These are phyloP conservation scores for Neoseiulus cucumeris DNA, from an alignment of 1,140 invertebrate genomes.

Conservation along the genomic window DNA sequence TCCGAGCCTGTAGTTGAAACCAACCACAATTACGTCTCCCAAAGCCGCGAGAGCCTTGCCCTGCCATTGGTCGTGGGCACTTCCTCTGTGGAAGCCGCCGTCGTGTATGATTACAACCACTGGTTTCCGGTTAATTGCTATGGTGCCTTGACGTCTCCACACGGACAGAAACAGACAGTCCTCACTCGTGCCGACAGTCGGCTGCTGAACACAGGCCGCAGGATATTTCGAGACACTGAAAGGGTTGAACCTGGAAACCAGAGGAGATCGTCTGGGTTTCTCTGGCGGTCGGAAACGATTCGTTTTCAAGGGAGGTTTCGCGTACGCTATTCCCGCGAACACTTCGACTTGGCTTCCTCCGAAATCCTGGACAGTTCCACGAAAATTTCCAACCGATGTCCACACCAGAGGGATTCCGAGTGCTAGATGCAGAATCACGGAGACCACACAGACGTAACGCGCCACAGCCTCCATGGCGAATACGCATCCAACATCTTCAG, in stretches of 20 bases:
- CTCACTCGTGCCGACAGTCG: background rate
- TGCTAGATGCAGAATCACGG: background rate
- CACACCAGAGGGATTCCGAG: background rate
- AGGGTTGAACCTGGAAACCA: background rate
- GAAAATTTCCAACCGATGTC: background rate
- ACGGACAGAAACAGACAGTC: background rate
- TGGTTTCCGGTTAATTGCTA: background rate
- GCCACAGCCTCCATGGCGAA: too few relatives aligned
- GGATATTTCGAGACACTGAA: background rate
- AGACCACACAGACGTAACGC: too few relatives aligned
- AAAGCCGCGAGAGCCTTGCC: background rate
- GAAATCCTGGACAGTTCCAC: background rate
- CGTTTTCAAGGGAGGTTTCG: background rate
- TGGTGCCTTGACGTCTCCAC: background rate
- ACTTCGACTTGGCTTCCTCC: background rate
- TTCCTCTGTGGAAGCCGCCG: background rate
- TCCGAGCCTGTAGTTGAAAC: background rate
- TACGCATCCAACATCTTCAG: too few relatives aligned
- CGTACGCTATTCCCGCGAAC: background rate
- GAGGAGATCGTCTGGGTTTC: background rate
- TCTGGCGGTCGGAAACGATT: background rate
- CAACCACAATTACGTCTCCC: background rate
- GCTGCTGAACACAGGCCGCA: background rate
- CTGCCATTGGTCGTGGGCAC: background rate
- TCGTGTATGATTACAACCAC: background rate